phyloP scores from a whole-genome alignment of 2,113 vertebrate genomes.

The Melanerpes formicivorus region DNA sequence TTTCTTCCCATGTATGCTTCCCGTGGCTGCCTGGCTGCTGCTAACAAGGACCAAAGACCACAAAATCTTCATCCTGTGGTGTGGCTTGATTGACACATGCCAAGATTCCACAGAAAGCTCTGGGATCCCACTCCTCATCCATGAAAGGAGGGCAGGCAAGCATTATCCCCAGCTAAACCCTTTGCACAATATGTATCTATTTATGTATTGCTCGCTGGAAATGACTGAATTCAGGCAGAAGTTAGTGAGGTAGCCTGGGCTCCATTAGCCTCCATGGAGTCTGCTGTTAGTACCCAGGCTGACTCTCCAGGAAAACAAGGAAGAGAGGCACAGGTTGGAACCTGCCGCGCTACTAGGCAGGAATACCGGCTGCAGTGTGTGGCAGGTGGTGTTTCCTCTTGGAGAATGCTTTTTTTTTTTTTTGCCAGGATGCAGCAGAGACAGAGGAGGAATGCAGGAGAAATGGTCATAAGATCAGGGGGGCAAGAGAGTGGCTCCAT shows the following conservation, averaged over 20 bases:
- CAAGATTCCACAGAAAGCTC: background rate
- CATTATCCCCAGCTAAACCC: slow-evolving; percentile 9
- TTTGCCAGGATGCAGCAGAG: background rate
- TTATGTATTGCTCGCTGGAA: slow-evolving; percentile 40
- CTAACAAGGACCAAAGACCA: background rate
- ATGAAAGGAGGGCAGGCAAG: slow-evolving; percentile 36
- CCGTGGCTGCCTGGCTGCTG: background rate
- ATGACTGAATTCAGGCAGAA: slow-evolving; percentile 28
- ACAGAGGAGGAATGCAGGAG: background rate
- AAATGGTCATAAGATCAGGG: background rate
- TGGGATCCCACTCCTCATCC: slow-evolving; percentile 29
- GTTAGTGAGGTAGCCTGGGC: background rate
- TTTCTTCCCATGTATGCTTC: background rate
- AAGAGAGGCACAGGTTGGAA: slow-evolving; percentile 1
- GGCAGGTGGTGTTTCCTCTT: background rate
- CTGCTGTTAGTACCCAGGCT: slow-evolving; percentile 32
- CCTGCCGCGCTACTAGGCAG: background rate
- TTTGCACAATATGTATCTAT: slow-evolving; percentile 28
- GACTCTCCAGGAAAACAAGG: background rate
- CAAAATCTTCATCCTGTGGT: background rate
- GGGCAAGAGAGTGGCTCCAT: fast-evolving
- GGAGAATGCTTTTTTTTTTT: background rate
- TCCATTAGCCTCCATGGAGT: slow-evolving; percentile 23
- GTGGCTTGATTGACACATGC: background rate
- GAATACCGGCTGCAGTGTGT: background rate